phyloP scores from a whole-genome alignment of 2,888 invertebrate genomes.

The Copidosoma aretas region DNA sequence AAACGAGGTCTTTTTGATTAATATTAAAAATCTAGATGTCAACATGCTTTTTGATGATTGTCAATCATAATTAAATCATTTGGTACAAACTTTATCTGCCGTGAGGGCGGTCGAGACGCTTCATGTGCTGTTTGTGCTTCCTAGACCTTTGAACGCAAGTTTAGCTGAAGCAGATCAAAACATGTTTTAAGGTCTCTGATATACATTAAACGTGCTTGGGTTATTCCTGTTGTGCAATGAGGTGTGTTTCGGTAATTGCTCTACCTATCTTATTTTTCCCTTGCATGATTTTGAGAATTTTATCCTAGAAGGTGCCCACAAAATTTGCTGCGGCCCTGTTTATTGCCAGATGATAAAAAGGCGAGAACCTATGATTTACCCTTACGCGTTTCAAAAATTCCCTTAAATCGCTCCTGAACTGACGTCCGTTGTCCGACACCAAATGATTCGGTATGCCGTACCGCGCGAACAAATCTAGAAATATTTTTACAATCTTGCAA shows the following conservation, averaged over 20 bases:
- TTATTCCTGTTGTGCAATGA: not conserved
- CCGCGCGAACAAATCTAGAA: constrained; percentile 16
- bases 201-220: constrained; percentile 23
- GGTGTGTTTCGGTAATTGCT: not conserved
- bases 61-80: not conserved
- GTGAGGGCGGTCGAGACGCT: not conserved
- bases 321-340: constrained; percentile 37
- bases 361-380: constrained; percentile 31
- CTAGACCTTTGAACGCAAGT: too few species aligned
- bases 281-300: constrained; percentile 30
- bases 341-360: constrained; percentile 41
- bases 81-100: not conserved
- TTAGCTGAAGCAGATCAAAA: constrained; percentile 33
- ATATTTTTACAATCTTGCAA: constrained; percentile 11
- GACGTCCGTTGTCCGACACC: constrained; percentile 13
- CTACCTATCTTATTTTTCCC: constrained; percentile 25
- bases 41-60: too few species aligned
- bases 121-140: not conserved
- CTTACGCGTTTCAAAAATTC: constrained; percentile 25
- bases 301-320: constrained; percentile 32
- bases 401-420: constrained; percentile 16
- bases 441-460: constrained; percentile 1
- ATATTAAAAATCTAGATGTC: too few species aligned
- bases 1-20: too few species aligned
- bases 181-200: constrained; percentile 25